phyloP scores from a whole-genome alignment of 2,797 vertebrate species.

The Pristis pectinata region DNA sequence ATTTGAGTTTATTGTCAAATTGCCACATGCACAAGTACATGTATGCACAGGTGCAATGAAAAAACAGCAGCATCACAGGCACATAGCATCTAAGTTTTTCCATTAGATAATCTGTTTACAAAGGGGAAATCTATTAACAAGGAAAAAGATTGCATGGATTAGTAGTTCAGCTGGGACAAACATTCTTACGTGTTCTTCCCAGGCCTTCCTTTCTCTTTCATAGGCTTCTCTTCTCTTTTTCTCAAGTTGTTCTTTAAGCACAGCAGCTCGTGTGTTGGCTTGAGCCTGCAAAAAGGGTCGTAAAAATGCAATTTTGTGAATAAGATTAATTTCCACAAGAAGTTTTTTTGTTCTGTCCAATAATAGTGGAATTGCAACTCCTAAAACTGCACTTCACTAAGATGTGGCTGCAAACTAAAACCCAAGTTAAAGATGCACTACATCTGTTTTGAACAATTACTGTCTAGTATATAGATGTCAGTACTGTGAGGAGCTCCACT shows the following conservation, averaged over 20 bases:
- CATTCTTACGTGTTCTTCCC: conserved; percentile 84
- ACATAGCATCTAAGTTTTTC: too few species aligned
- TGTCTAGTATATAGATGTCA: not conserved
- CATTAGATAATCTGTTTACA: too few species aligned
- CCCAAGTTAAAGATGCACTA: not conserved
- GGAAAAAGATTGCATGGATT: conserved; percentile 1
- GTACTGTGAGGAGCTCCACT: too few species aligned
- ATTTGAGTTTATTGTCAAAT: too few species aligned
- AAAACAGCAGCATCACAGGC: too few species aligned
- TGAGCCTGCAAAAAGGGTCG: conserved; percentile 64
- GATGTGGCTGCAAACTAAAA: not conserved
- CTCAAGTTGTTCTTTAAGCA: conserved; percentile 88
- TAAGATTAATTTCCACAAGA: not conserved
- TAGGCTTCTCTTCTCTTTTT: conserved; percentile 83
- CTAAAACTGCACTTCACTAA: too few species aligned
- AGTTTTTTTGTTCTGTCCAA: not conserved
- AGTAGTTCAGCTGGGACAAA: conserved; percentile 21
- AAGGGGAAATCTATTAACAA: conserved; percentile 37
- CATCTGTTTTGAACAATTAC: not conserved
- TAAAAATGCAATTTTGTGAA: not conserved
- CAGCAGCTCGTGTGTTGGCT: conserved; percentile 76
- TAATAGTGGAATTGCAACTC: not conserved
- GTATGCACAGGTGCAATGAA: too few species aligned
- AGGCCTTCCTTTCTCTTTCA: conserved; percentile 81
- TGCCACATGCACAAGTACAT: too few species aligned